Base-by-base conservation (phyloP, 1,140 invertebrate genomes). In the Magallana angulata region DNA sequence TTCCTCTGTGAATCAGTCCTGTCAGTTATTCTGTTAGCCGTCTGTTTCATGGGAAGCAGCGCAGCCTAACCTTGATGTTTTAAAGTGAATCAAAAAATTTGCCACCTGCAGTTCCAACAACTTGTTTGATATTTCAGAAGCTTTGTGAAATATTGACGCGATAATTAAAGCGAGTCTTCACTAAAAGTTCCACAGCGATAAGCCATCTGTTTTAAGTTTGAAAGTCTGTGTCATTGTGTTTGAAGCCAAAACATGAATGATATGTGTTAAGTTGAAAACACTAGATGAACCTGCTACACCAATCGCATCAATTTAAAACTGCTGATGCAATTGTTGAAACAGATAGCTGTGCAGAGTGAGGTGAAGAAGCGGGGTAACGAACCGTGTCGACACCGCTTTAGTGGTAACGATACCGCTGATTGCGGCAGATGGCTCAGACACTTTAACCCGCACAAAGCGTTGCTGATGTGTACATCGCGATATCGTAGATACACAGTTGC, bases 191-290 rank as follows among this genome's bases (percentile, higher is more conserved):
- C 18, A 30, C 14, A 76, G 68, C 24, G 68, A 76, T 76, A 76
- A 24, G 68, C 68, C 68, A 76, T 76, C 68, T 76, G 68, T 76
- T 76, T 76, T 30, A 76, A 76, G 68, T 76, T 76, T 76, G 24
- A 12, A 76, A 76, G 68, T 76, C 68, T 76, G 68, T 76, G 68
- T 76, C 68, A 76, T 76, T 76, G 9, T 76, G 24, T 76, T 76
- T 76, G 68, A 76, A 76, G 68, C 68, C 68, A 76, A 76, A 76
- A 76, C 68, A 76, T 76, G 68, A 76, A 76, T 76, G 68, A 76
- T 76, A 76, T 76, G 68, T 76, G 68, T 76, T 76, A 76, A 76
- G 68, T 30, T 76, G 68, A 76, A 76, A 76, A 76, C 68, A 76
- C 68, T 76, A 76, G 14, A 36, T 76, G 68, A 76, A 76, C 68